phyloP scores from a whole-genome alignment of 2,797 vertebrate species.

The Adrianichthys oophorus region DNA sequence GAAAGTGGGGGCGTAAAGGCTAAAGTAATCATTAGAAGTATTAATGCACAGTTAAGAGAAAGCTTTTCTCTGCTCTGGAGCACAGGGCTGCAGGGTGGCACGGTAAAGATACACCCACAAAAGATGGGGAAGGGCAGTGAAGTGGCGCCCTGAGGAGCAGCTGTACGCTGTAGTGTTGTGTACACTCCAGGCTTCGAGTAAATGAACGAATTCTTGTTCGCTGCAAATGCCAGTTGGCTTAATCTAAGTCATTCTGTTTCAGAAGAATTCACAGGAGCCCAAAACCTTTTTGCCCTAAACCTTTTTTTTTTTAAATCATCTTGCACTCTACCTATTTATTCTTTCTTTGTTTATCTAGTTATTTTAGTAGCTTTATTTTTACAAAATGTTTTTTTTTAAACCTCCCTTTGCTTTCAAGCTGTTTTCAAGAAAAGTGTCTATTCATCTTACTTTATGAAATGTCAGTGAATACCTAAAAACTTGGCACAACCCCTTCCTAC shows the following conservation, averaged over 20 bases:
- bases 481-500: slow-evolving; percentile 11
- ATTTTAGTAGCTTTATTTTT: too few species aligned
- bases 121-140: slow-evolving; percentile 1
- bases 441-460: too few species aligned
- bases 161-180: background rate
- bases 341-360: too few species aligned
- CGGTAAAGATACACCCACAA: slow-evolving; percentile 16
- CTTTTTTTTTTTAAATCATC: too few species aligned
- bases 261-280: too few species aligned
- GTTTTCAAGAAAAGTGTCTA: too few species aligned
- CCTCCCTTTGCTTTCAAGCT: slow-evolving; percentile 6
- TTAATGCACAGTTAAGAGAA: slow-evolving; percentile 24
- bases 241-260: too few species aligned
- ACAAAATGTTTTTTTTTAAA: background rate
- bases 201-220: slow-evolving; percentile 2
- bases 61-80: slow-evolving; percentile 20
- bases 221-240: too few species aligned
- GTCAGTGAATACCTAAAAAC: too few species aligned
- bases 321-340: too few species aligned
- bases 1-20: slow-evolving; percentile 39
- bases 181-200: slow-evolving; percentile 3
- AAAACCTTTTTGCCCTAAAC: too few species aligned
- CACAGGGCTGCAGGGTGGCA: slow-evolving; percentile 21
- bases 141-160: slow-evolving; percentile 19
- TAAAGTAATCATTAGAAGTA: slow-evolving; percentile 37